Conservation (phyloP, 2,888 invertebrate species). For the Mesorhabditis belari region DNA sequence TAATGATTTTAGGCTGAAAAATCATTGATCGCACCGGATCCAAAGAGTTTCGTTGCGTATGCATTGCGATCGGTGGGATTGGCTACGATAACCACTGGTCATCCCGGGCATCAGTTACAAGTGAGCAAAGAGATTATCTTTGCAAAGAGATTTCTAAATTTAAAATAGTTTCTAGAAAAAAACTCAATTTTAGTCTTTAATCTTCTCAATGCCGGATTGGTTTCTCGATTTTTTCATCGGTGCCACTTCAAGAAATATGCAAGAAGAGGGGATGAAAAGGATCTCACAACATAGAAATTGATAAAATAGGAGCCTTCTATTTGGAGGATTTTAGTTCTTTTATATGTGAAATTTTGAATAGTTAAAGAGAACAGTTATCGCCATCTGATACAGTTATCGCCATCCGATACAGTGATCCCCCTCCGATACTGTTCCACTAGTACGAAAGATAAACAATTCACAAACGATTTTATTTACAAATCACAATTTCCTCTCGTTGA, state of each 20-base stretch:
- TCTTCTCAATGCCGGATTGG: neutral
- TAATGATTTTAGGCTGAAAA: neutral
- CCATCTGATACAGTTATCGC: too few species aligned
- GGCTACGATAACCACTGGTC: slow-evolving; percentile 46
- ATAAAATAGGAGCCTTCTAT: too few species aligned
- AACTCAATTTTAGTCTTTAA: neutral
- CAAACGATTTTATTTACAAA: too few species aligned
- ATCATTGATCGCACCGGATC: slow-evolving; percentile 39
- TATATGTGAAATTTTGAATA: too few species aligned
- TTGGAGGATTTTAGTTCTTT: too few species aligned
- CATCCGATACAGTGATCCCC: too few species aligned
- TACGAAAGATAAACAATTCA: too few species aligned
- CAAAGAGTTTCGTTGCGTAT: slow-evolving; percentile 26
- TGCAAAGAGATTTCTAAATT: too few species aligned
- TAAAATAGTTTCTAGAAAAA: neutral
- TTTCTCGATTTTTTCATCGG: neutral
- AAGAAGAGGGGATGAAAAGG: neutral
- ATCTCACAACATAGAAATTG: too few species aligned
- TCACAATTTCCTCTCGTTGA: too few species aligned
- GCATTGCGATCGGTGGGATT: slow-evolving; percentile 44
- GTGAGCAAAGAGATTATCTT: neutral
- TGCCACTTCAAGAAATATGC: neutral
- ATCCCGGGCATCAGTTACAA: slow-evolving; percentile 38
- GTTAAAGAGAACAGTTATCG: too few species aligned
- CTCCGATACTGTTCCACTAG: too few species aligned